Conservation (phyloP, 2,113 vertebrate species). For the Callionymus lyra region DNA sequence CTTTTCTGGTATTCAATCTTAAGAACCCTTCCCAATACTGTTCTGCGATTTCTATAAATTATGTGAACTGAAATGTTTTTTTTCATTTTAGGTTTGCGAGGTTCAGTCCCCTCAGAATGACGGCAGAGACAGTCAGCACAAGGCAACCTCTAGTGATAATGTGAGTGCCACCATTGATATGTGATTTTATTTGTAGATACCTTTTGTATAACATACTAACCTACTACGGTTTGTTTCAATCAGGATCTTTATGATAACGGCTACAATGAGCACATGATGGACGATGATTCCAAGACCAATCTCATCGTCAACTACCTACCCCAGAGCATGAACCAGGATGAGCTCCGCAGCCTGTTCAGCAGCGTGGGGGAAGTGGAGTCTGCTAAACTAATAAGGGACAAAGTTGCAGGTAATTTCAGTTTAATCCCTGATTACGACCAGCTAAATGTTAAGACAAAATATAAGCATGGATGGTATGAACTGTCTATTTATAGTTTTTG, state of each 20-base stretch:
- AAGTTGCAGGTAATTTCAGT: constrained; percentile 82
- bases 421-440: not conserved
- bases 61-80: too few species aligned
- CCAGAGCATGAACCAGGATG: constrained; percentile 97
- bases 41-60: too few species aligned
- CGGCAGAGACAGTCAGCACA: constrained; percentile 47
- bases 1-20: too few species aligned
- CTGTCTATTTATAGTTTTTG: not conserved
- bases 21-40: too few species aligned
- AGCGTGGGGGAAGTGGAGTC: constrained; percentile 92
- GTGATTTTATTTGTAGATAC: not conserved
- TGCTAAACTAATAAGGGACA: constrained; percentile 93
- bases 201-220: not conserved
- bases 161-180: constrained; percentile 20
- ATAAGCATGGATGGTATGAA: not conserved
- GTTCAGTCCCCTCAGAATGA: constrained; percentile 63
- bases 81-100: constrained; percentile 59
- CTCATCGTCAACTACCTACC: constrained; percentile 97
- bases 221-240: not conserved
- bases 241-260: constrained; percentile 80
- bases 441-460: not conserved
- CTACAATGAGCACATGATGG: constrained; percentile 89
- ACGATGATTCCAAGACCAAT: constrained; percentile 89
- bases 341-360: constrained; percentile 89
- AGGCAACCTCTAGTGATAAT: constrained; percentile 43